Base-by-base conservation (phyloP, 2,113 vertebrate species). In the Morone chrysops region DNA sequence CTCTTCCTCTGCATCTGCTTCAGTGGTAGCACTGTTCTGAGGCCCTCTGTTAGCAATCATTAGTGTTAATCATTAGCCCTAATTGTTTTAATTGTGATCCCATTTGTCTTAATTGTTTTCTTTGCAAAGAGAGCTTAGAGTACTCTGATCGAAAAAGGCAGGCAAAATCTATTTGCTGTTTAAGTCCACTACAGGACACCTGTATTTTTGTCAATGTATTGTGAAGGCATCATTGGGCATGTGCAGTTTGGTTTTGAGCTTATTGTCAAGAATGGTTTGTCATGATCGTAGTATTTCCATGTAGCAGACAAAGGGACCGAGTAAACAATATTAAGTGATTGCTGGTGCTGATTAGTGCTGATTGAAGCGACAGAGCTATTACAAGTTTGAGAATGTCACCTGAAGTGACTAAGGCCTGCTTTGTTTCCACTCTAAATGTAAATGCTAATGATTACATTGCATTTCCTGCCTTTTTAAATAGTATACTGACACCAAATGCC, bases 41-140 rank as follows among this genome's bases (percentile, higher is more conserved):
- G 9, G 12, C 53, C 66, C 77, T 85, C 72, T 36, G 60, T 71
- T 85, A 63, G 60, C 72, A 70, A 41, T 83, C 82, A 83, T 85
- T 83, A 81, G 73, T 68, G 72, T 17, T 83, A 83, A 90, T 90
- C 80, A 38, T 87, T 90, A 67, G 62, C 41, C 1, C 40, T 85
- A 85, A 90, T 83, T 82, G 68, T 85, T 73, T 68, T 85, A 87
- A 87, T 78, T 78, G 77, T 45, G 0, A 67, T 75, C 70, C 51
- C 40, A 54, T 85, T 79, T 82, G 77, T 85, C 74, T 78, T 63
- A 80, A 85, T 75, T 1, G 65, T 84, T 84, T 85, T 87, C 75
- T 81, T 78, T 68, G 48, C 53, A n/a, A 60, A 68, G 54, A 80
- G 62, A 80, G 51, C 80, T 85, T 78, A 78, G 82, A 80, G 62